phyloP scores from a whole-genome alignment of 2,888 invertebrate genomes.

The Drosophila anomalata region DNA sequence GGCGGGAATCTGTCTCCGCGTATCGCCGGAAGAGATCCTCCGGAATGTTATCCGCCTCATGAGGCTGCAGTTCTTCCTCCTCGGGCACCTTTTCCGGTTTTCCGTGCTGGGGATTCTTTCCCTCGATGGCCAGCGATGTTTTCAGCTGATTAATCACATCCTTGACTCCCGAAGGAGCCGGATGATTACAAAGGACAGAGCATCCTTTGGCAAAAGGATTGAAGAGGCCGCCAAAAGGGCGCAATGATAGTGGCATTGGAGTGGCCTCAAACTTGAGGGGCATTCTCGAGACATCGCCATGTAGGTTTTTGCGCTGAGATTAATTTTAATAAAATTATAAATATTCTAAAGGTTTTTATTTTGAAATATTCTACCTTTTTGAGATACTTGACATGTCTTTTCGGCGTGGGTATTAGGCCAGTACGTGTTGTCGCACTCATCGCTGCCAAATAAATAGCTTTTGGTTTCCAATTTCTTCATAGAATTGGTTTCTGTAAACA shows the following conservation, averaged over 20 bases:
- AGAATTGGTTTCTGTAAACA: constrained; percentile 9
- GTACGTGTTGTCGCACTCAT: constrained; percentile 88
- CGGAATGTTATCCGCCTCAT: constrained; percentile 87
- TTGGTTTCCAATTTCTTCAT: neutral
- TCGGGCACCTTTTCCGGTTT: constrained; percentile 43
- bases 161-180: constrained; percentile 89
- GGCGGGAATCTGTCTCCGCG: constrained; percentile 93
- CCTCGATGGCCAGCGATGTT: constrained; percentile 86
- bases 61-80: constrained; percentile 44
- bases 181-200: constrained; percentile 93
- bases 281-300: constrained; percentile 56
- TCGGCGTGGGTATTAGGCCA: constrained; percentile 87
- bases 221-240: constrained; percentile 92
- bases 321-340: no score
- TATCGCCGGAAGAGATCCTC: constrained; percentile 91
- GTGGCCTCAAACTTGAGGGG: constrained; percentile 85
- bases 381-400: constrained; percentile 81
- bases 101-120: constrained; percentile 57
- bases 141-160: constrained; percentile 89
- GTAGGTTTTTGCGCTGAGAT: constrained; percentile 53
- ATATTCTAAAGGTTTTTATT: no score
- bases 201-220: constrained; percentile 92
- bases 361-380: constrained; percentile 55
- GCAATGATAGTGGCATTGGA: constrained; percentile 89
- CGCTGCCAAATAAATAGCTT: neutral